These are phyloP conservation scores for Criorhina ranunculi DNA, from an alignment of 2,888 invertebrate species.

Conservation along the genomic window DNA sequence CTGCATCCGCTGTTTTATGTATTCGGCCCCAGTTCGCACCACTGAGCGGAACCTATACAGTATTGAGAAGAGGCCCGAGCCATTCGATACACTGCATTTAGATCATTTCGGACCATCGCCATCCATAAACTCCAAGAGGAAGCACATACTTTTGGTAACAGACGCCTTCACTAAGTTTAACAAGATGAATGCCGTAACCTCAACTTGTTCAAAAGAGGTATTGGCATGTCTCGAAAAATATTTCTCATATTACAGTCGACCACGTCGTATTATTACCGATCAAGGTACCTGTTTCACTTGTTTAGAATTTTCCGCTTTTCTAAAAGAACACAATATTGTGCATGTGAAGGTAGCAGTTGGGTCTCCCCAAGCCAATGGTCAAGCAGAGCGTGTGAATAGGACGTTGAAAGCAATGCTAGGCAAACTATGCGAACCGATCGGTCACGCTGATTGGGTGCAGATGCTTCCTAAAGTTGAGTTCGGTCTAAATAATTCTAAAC, in stretches of 20 bases:
- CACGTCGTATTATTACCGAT: slow-evolving; percentile 80
- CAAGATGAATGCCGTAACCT: slow-evolving; percentile 27
- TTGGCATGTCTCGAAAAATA: no score
- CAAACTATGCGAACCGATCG: slow-evolving; percentile 29
- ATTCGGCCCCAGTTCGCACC: slow-evolving; percentile 79
- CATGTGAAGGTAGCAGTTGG: slow-evolving; percentile 35
- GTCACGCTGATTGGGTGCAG: slow-evolving; percentile 42
- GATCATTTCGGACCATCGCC: no score
- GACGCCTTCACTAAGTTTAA: slow-evolving; percentile 49
- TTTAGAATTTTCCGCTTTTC: slow-evolving; percentile 77
- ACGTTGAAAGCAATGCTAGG: slow-evolving; percentile 39
- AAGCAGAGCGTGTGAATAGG: slow-evolving; percentile 50
- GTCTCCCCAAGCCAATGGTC: slow-evolving; percentile 43
- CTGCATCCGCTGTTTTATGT: slow-evolving; percentile 81
- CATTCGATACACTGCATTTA: slow-evolving; percentile 82
- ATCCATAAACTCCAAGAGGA: no score
- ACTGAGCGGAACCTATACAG: slow-evolving; percentile 81
- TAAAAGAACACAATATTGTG: slow-evolving; percentile 74
- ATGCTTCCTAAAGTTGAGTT: slow-evolving; percentile 30
- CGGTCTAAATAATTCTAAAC: slow-evolving; percentile 30
- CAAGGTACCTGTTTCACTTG: no score
- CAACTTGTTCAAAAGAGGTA: no score
- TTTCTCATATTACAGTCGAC: slow-evolving; percentile 35
- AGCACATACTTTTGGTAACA: no score
- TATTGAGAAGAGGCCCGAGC: slow-evolving; percentile 81